Conservation (phyloP, 1,140 invertebrate genomes). For the Bombus ignitus region DNA sequence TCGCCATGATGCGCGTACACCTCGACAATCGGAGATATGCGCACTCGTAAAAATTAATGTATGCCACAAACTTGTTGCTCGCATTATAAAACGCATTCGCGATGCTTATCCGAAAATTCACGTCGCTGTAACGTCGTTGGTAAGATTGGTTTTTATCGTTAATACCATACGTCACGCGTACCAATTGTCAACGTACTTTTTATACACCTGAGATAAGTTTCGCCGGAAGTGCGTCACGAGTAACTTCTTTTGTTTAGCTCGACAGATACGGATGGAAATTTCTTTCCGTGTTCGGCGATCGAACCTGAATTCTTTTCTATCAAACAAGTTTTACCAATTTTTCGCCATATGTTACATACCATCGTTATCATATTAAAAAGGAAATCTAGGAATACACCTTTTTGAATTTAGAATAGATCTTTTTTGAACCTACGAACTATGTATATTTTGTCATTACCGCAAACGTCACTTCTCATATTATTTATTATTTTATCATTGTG, state of each 20-base stretch:
- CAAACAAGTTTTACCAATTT: not conserved
- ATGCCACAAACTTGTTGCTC: not conserved
- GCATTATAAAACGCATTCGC: not conserved
- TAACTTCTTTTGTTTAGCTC: constrained; percentile 5
- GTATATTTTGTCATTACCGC: not conserved
- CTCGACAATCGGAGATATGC: not conserved
- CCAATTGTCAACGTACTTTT: not conserved
- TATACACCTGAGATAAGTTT: constrained; percentile 51
- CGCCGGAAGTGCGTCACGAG: constrained; percentile 48
- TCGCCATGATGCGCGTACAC: not conserved
- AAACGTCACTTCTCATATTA: not conserved
- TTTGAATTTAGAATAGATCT: no score
- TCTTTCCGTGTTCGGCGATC: not conserved
- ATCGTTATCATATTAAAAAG: not conserved
- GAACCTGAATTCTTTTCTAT: not conserved
- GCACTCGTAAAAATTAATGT: constrained; percentile 8
- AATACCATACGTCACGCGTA: not conserved
- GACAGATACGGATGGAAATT: constrained; percentile 21
- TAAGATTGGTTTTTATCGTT: constrained; percentile 12
- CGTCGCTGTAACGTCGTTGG: not conserved
- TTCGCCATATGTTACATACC: not conserved
- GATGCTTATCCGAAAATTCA: constrained; percentile 10
- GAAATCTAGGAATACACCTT: not conserved
- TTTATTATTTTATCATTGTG: not conserved
- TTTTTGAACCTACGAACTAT: not conserved